Percentiles rank a stretch among this genome's conserved stretches.
These are phyloP conservation scores for Hormaphis cornu DNA, from an alignment of 1,140 invertebrate genomes.

Conservation along the genomic window DNA sequence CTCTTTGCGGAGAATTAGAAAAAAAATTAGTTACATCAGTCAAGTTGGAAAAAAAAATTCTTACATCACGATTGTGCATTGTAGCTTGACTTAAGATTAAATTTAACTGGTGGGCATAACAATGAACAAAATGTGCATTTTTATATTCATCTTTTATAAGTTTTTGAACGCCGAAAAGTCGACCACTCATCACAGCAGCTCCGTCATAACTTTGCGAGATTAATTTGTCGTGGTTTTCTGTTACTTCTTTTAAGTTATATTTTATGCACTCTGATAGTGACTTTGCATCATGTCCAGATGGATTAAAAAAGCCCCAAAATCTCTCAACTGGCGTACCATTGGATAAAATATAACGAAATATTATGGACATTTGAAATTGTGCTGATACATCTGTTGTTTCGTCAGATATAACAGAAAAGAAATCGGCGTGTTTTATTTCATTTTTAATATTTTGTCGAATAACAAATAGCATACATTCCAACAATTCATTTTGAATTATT, in stretches of 20 bases:
- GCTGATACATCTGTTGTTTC: not conserved
- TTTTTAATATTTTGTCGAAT: not conserved
- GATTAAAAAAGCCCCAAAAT: not conserved
- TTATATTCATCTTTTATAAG: not conserved
- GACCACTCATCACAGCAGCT: slow-evolving; percentile 21
- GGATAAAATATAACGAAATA: not conserved
- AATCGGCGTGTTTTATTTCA: not conserved
- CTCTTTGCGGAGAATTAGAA: not conserved
- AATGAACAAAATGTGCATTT: not conserved
- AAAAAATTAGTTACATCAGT: not conserved
- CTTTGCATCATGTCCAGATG: slow-evolving; percentile 35
- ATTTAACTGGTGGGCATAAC: not conserved
- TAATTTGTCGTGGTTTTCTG: slow-evolving; percentile 34
- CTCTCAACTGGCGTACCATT: not conserved
- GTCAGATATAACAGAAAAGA: not conserved
- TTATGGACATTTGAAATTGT: not conserved
- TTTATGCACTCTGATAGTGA: slow-evolving; percentile 40
- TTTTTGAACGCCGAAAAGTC: not conserved
- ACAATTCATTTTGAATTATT: not conserved
- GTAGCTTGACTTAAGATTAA: not conserved
- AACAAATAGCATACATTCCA: not conserved
- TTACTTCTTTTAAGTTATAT: slow-evolving; percentile 36
- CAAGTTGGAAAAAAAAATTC: not conserved
- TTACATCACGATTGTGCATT: not conserved
- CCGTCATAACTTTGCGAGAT: slow-evolving; percentile 29